Base-by-base conservation (phyloP, 2,797 vertebrate species). In the Malacoctenus gilli region DNA sequence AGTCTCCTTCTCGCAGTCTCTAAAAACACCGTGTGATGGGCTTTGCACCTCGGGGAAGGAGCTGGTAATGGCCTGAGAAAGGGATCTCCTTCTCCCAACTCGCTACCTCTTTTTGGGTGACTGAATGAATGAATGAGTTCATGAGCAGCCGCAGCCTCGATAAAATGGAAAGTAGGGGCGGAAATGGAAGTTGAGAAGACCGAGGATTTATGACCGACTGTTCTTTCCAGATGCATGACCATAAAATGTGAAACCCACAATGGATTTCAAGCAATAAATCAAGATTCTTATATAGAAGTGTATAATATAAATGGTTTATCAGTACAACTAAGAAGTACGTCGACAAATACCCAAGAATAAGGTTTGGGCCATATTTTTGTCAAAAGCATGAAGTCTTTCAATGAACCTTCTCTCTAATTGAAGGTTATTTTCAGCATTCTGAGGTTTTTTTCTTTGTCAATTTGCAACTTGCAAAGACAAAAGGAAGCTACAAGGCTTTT, bases 1-100 rank as follows among this genome's bases (percentile, higher is more conserved):
- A 89, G 79, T 85, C 75, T 77, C 79, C 77, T 80, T 77, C 83
- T 74, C 71, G 53, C 68, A 77, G 77, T 77, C 80, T 87, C 63
- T 82, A 85, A 91, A 90, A 90, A 80, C 72, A 78, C 65, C 48
- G 46, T 80, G 67, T 82, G 79, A 85, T 81, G 80, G 55, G 69
- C 76, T 87, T 78, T 74, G 71, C 64, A 85, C 85, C 80, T 80
- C 55, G 8, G 83, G 87, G 82, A 81, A 77, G 83, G 85, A 59
- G 70, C 61, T 77, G 74, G 79, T 80, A 90, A 89, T 87, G 85
- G 72, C 71, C 73, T 84, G 82, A 84, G 71, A 75, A 85, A 79
- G 62, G 75, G 58, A 78, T 82, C 73, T 82, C 67, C 67, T 77
- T 78, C 74, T 67, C 65, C 78, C 64, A 72, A 72, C 63, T 79